Evolutionary conservation across 2,797 vertebrate genomes (phyloP).

Genomic region (Muscicapa striata): DNA sequence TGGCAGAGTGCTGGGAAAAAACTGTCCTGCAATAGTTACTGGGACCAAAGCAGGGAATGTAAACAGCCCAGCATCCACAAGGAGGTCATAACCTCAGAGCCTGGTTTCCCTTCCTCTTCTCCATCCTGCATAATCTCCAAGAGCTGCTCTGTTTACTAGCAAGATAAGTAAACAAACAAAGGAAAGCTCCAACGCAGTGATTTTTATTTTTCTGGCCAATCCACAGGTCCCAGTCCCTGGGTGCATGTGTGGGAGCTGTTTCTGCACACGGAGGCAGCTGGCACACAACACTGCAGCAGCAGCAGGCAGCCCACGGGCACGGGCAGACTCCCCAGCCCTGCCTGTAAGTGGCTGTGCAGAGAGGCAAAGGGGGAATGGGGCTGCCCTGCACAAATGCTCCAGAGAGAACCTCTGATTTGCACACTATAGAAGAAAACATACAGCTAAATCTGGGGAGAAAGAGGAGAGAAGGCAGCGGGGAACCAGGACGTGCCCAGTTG

Average conservation of each 20-base stretch:
- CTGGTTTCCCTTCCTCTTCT: neutral
- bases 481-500: accelerated
- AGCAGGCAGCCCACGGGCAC: accelerated
- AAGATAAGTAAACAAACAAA: conserved; percentile 53
- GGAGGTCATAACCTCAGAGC: conserved; percentile 49
- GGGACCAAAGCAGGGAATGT: conserved; percentile 43
- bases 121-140: conserved; percentile 28
- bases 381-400: neutral
- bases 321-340: neutral
- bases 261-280: neutral
- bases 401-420: neutral
- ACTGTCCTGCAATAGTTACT: neutral
- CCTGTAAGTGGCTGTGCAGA: neutral
- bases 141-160: conserved; percentile 42
- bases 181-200: neutral
- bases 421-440: neutral
- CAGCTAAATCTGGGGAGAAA: neutral
- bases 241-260: neutral
- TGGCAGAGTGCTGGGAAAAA: neutral
- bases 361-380: accelerated
- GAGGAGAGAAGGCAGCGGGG: accelerated
- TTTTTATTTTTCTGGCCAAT: neutral
- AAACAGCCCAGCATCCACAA: conserved; percentile 45
- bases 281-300: neutral
- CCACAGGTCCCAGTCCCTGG: neutral